A percentile compares a stretch with the other conserved stretches of the same genome.
phyloP scores from a whole-genome alignment of 2,797 vertebrate species.

The Lepus townsendii region DNA sequence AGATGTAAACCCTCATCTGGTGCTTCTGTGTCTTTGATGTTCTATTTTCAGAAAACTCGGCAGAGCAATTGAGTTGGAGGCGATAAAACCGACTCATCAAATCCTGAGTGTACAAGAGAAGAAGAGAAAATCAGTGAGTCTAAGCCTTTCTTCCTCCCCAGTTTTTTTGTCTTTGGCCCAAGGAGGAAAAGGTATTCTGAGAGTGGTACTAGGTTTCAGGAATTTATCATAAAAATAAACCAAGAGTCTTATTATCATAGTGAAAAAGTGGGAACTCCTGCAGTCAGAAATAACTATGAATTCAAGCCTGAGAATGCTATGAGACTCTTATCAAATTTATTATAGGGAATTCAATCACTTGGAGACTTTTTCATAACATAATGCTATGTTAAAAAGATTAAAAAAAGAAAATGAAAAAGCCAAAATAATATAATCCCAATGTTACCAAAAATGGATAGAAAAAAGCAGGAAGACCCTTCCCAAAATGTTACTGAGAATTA shows the following conservation, averaged over 20 bases:
- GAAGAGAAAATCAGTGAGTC: conserved; percentile 92
- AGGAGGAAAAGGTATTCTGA: background rate
- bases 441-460: conserved; percentile 59
- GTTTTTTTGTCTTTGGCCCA: conserved; percentile 35
- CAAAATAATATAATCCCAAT: conserved; percentile 29
- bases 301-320: conserved; percentile 4
- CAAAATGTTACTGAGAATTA: conserved; percentile 57
- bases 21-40: conserved; percentile 73
- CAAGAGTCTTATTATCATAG: background rate
- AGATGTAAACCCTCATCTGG: conserved; percentile 71
- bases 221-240: conserved; percentile 39
- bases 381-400: background rate
- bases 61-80: conserved; percentile 93
- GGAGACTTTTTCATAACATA: background rate
- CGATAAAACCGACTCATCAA: conserved; percentile 90
- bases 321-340: background rate
- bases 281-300: background rate
- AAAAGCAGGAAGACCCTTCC: background rate
- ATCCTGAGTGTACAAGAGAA: conserved; percentile 92
- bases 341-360: background rate
- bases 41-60: conserved; percentile 90
- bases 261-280: background rate
- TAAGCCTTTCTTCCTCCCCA: conserved; percentile 41
- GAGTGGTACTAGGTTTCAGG: background rate
- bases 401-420: background rate